These are phyloP conservation scores for Cossypha polioptera DNA, from an alignment of 2,797 vertebrate genomes.

Conservation along the genomic window DNA sequence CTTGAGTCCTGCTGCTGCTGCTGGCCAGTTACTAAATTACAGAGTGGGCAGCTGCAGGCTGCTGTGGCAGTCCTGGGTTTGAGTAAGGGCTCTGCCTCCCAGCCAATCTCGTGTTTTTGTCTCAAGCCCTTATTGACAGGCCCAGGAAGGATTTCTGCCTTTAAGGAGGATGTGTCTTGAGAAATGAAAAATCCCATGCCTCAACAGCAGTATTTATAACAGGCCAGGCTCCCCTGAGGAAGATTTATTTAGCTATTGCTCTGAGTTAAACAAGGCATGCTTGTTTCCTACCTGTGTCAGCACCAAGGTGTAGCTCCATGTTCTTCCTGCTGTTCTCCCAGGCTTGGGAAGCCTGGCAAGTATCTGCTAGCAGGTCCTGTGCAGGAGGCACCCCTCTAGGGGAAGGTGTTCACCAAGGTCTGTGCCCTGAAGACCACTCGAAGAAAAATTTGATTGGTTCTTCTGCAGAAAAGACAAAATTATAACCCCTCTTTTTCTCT, in stretches of 20 bases:
- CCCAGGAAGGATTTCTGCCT: background rate
- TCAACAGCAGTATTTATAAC: background rate
- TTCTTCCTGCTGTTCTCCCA: background rate
- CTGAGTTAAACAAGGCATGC: background rate
- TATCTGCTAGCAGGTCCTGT: background rate
- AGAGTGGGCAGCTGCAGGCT: background rate
- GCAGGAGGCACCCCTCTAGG: background rate
- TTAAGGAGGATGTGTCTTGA: background rate
- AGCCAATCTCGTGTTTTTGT: background rate
- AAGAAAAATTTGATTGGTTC: background rate
- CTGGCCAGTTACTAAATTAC: background rate
- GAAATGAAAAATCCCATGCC: background rate
- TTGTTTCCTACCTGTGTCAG: background rate
- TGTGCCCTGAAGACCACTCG: background rate
- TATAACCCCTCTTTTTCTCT: background rate
- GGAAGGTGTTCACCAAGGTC: background rate
- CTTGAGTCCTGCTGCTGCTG: background rate
- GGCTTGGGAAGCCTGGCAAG: background rate
- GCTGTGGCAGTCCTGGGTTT: background rate
- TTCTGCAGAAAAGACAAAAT: background rate
- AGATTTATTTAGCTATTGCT: background rate
- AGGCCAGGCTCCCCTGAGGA: background rate
- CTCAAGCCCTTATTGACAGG: background rate
- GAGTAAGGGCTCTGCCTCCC: background rate
- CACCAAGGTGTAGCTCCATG: accelerated